Conservation (phyloP, 1,140 invertebrate species). For the Saccostrea glomerata region DNA sequence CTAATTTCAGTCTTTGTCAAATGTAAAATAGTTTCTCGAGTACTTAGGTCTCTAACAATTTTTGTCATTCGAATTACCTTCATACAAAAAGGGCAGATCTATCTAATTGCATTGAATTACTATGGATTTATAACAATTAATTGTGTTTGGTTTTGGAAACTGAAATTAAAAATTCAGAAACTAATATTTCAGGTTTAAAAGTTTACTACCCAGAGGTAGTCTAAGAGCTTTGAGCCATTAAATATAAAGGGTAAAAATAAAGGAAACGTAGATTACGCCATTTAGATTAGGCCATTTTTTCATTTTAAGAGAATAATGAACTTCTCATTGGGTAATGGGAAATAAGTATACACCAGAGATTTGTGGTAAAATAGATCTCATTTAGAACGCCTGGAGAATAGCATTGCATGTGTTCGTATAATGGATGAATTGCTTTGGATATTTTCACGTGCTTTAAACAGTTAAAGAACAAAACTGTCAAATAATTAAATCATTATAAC, state of each 20-base stretch:
- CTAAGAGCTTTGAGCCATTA: not conserved
- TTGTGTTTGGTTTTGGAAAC: too few species aligned
- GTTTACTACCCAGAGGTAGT: too few species aligned
- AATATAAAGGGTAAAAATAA: not conserved
- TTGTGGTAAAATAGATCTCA: not conserved
- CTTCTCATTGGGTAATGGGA: conserved; percentile 15
- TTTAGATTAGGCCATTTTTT: not conserved
- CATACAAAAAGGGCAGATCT: too few species aligned
- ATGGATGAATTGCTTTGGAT: not conserved
- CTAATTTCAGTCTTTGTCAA: too few species aligned
- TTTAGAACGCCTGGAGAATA: not conserved
- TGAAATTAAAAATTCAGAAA: too few species aligned
- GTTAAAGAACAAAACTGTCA: conserved; percentile 5
- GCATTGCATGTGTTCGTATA: not conserved
- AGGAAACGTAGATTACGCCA: not conserved
- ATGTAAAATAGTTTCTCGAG: too few species aligned
- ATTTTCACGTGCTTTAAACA: not conserved
- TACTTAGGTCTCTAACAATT: too few species aligned
- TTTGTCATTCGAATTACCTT: too few species aligned
- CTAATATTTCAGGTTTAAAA: too few species aligned
- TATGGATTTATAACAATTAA: too few species aligned
- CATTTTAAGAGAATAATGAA: not conserved
- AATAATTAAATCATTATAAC: conserved; percentile 7
- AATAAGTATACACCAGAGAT: not conserved
- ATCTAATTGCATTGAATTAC: too few species aligned